These are phyloP conservation scores for Lepus timidus DNA, from an alignment of 2,113 vertebrate species.

Conservation along the genomic window DNA sequence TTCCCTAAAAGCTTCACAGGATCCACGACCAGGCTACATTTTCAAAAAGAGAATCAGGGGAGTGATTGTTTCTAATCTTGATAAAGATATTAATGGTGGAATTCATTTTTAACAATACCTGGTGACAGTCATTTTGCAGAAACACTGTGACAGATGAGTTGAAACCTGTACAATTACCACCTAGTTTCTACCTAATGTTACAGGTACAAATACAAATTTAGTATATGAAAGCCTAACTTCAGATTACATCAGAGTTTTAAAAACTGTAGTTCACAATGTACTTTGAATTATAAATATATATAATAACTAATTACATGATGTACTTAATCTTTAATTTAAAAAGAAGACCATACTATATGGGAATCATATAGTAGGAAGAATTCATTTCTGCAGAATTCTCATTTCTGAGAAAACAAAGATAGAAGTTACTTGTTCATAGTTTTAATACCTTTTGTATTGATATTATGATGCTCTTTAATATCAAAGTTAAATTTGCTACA, in stretches of 20 bases:
- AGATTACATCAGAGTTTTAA: background rate
- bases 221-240: background rate
- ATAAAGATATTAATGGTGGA: conserved; percentile 53
- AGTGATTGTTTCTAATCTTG: conserved; percentile 39
- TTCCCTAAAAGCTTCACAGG: conserved; percentile 43
- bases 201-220: background rate
- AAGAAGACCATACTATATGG: background rate
- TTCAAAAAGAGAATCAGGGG: background rate
- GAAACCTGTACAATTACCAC: background rate
- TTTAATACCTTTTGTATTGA: background rate
- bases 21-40: conserved; percentile 21
- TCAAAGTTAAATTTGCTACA: background rate
- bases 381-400: background rate
- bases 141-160: background rate
- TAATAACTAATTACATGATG: background rate
- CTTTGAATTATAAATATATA: background rate
- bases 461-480: background rate
- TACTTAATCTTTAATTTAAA: background rate
- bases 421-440: background rate
- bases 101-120: background rate
- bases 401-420: background rate
- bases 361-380: background rate
- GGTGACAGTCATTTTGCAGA: background rate
- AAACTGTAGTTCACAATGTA: background rate
- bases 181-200: background rate